Evolutionary conservation across 2,113 vertebrate genomes (phyloP), one percentile per base, ranked within the genome.

Genomic region (Perca flavescens): DNA sequence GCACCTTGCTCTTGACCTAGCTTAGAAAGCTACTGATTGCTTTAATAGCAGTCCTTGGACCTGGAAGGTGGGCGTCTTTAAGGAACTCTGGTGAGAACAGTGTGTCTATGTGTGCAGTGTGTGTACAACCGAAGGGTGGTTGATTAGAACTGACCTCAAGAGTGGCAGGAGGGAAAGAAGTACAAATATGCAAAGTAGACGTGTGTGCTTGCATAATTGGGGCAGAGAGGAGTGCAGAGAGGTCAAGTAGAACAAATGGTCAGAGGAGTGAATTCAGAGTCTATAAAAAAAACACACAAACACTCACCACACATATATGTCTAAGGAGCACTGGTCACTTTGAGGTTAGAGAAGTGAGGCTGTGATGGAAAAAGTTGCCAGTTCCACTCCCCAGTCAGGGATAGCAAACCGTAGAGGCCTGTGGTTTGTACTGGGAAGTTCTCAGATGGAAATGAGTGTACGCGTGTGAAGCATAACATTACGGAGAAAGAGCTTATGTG

Each of bases 191-290:
- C 92, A 94, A 94, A 94, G 89, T 90, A 80, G 92, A 79, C n/a
- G 62, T 91, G 90, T 92, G 93, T 28, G 54, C 90, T 85, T 86
- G 95, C 95, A 96, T 98, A 97, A 97, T 97, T 97, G 95, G 93
- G 94, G 91, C 89, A 88, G 84, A 85, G 68, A 60, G 43, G 52
- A 87, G 84, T 86, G 90, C 74, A 89, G 85, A 21, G 79, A 91
- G 93, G 93, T 94, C 89, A 93, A 91, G 86, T 90, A 86, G 89
- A 87, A 94, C 83, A 80, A 92, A 93, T 89, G 91, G 90, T 91
- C 92, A 91, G 83, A 25, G 15, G 61, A 86, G 69, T 80, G 74
- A 87, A 81, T 79, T 83, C 28, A 36, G 25, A 82, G 79, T 86
- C 70, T 54, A 71, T 72, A 67, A 88, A 86, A 86, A 31, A 80